Evolutionary conservation across 2,113 vertebrate species (phyloP), one percentile per base, ranked within the genome.

Genomic region (Phaethon lepturus): DNA sequence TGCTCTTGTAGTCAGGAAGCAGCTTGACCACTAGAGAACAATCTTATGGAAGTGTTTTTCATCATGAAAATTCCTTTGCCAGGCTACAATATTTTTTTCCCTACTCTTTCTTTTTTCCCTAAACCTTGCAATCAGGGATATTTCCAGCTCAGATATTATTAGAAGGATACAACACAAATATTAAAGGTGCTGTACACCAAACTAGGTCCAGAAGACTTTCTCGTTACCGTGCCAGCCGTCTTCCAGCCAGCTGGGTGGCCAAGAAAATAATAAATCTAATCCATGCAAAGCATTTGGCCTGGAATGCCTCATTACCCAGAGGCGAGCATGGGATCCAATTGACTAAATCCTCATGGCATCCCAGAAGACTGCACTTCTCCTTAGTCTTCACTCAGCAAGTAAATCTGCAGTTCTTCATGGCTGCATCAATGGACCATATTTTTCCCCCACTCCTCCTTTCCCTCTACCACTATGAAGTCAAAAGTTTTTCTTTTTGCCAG

Each of bases 281-380:
- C 83, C 81, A 87, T 80, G 79, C 44, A 93, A 69, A 97, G 73
- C 68, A 94, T 73, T 84, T 68, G 68, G 55, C 56, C 95, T 96
- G 94, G 44, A 97, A 97, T 92, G 83, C 83, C 84, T 97, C 77
- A 76, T 96, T 96, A 88, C 79, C 86, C 86, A 71, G 75, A 98
- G 92, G 84, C 31, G 35, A 97, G 86, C 56, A 49, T 20, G 24
- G 88, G 90, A 97, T 97, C 86, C 96, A 97, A 96, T 82, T 93
- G 93, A 97, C 86, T 97, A 98, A 98, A 98, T 97, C 90, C 79
- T 97, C 84, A 42, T 89, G 93, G 73, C 95, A 97, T 96, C 92
- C 84, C 71, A 90, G 44, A 92, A 97, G 26, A 83, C 92, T 88
- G 73, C 42, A 60, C 40, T 91, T 97, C 75, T 85, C 44, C 22